Conservation (phyloP, 2,113 vertebrate genomes). For the Esox niger region DNA sequence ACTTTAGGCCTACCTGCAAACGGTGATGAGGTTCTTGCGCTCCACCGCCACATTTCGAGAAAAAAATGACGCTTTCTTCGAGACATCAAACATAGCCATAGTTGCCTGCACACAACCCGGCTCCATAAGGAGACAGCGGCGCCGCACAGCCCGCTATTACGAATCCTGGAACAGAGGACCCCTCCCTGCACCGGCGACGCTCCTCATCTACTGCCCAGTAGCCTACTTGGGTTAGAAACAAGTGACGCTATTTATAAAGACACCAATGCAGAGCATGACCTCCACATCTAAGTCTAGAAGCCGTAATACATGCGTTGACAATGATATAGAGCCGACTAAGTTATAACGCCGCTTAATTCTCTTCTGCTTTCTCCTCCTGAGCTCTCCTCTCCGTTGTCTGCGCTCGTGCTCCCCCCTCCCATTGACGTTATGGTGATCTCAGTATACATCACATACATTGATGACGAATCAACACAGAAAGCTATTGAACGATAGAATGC, state of each 20-base stretch:
- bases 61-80: conserved; percentile 74
- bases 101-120: conserved; percentile 74
- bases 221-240: not conserved
- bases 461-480: not conserved
- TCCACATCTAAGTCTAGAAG: no score
- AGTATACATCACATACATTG: conserved; percentile 13
- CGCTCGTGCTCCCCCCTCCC: conserved; percentile 50
- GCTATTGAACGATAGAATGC: not conserved
- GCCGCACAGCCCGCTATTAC: conserved; percentile 17
- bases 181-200: conserved; percentile 65
- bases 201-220: conserved; percentile 38
- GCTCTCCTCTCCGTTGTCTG: conserved; percentile 2
- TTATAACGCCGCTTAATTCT: no score
- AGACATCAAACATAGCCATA: conserved; percentile 83
- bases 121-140: conserved; percentile 75
- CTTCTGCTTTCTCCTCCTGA: conserved; percentile 1
- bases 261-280: no score
- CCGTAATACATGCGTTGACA: no score
- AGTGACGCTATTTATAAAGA: no score
- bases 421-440: conserved; percentile 51
- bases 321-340: not conserved
- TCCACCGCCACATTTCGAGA: conserved; percentile 85
- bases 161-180: conserved; percentile 31
- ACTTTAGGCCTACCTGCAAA: conserved; percentile 94
- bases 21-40: conserved; percentile 87